Conservation (phyloP, 2,888 invertebrate species). For the Drosophila maculinotata region DNA sequence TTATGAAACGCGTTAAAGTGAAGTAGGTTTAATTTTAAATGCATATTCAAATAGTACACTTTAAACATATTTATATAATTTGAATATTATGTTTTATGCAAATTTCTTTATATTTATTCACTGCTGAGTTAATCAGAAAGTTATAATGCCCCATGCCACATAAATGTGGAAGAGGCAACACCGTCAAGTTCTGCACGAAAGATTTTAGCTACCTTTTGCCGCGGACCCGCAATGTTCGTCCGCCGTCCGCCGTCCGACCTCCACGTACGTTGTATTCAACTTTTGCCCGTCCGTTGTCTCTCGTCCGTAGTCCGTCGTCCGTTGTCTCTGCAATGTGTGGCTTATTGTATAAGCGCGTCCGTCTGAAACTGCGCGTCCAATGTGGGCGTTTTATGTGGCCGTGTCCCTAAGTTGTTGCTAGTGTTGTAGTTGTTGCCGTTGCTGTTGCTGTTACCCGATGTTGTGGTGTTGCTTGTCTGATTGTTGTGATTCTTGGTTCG, state of each 20-base stretch:
- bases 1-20: too few relatives aligned
- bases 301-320: conserved; percentile 26
- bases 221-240: conserved; percentile 36
- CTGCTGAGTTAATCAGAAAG: conserved; percentile 14
- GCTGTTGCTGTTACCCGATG: conserved; percentile 39
- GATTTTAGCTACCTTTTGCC: conserved; percentile 74
- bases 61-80: too few relatives aligned
- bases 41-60: too few relatives aligned
- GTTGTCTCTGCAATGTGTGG: conserved; percentile 71
- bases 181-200: conserved; percentile 77
- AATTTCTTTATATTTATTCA: too few relatives aligned
- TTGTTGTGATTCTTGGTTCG: conserved; percentile 77
- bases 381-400: conserved; percentile 74
- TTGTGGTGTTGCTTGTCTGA: conserved; percentile 65
- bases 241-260: conserved; percentile 2
- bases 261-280: conserved; percentile 21
- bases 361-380: conserved; percentile 55
- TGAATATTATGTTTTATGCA: background rate
- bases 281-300: conserved; percentile 6
- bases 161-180: conserved; percentile 38
- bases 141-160: conserved; percentile 21
- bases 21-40: too few relatives aligned
- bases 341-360: conserved; percentile 72
- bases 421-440: conserved; percentile 34
- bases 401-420: conserved; percentile 51